Percentiles rank a stretch among this genome's conserved stretches.
These are phyloP conservation scores for Lordiphosa clarofinis DNA, from an alignment of 1,140 invertebrate species.

Conservation along the genomic window DNA sequence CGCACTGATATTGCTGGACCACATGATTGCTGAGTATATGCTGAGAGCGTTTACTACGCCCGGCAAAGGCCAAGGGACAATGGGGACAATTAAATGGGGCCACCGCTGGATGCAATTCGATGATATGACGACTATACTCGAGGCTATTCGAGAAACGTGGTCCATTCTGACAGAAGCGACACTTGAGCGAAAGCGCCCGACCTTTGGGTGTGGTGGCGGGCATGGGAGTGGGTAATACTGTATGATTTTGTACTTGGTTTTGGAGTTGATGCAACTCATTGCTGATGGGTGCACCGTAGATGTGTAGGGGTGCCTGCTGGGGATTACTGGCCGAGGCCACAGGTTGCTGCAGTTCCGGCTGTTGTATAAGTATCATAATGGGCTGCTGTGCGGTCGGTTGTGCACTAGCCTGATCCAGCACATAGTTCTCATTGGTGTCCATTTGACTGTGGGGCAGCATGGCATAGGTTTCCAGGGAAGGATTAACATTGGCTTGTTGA, in stretches of 20 bases:
- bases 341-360: constrained; percentile 52
- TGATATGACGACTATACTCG: constrained; percentile 72
- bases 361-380: constrained; percentile 68
- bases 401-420: constrained; percentile 40
- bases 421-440: constrained; percentile 60
- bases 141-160: constrained; percentile 68
- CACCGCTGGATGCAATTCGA: constrained; percentile 64
- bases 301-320: constrained; percentile 59
- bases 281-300: constrained; percentile 28
- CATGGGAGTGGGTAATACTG: constrained; percentile 52
- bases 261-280: constrained; percentile 41
- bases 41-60: constrained; percentile 62
- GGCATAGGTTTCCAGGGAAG: constrained; percentile 27
- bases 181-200: constrained; percentile 46
- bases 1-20: constrained; percentile 67
- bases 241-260: constrained; percentile 40
- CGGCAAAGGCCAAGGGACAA: constrained; percentile 57
- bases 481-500: constrained; percentile 16
- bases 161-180: constrained; percentile 72
- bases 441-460: constrained; percentile 18
- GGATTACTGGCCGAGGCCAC: constrained; percentile 62
- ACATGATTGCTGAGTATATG: constrained; percentile 65
- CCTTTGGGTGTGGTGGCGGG: constrained; percentile 33
- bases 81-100: constrained; percentile 71
- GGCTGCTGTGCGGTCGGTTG: constrained; percentile 44